A percentile compares a stretch with the other conserved stretches of the same genome.
These are phyloP conservation scores for Hyles vespertilio DNA, from an alignment of 1,140 invertebrate species.

Conservation along the genomic window DNA sequence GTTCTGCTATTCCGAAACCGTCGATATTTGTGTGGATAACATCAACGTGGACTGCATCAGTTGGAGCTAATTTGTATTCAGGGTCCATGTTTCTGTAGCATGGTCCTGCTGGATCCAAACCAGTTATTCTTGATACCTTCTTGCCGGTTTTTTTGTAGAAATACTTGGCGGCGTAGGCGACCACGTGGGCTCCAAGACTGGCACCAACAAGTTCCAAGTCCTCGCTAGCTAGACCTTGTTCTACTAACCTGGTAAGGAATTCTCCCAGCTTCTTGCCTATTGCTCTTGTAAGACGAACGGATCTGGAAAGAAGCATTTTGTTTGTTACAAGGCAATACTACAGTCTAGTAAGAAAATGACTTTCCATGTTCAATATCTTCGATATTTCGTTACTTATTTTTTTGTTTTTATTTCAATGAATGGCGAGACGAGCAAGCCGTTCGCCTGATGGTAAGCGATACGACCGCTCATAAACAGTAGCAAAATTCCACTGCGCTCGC, in stretches of 20 bases:
- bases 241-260: slow-evolving; percentile 43
- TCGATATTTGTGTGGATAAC: slow-evolving; percentile 84
- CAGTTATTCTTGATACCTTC: slow-evolving; percentile 77
- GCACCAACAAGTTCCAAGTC: slow-evolving; percentile 54
- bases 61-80: slow-evolving; percentile 71
- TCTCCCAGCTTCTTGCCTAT: slow-evolving; percentile 55
- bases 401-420: too few relatives aligned
- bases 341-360: too few relatives aligned
- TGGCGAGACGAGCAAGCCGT: too few relatives aligned
- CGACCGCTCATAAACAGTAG: too few relatives aligned
- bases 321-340: too few relatives aligned
- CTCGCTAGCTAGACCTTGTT: slow-evolving; percentile 43
- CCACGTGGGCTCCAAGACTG: slow-evolving; percentile 54
- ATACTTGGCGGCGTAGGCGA: slow-evolving; percentile 44
- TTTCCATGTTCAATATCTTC: too few relatives aligned
- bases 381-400: too few relatives aligned
- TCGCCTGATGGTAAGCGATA: too few relatives aligned
- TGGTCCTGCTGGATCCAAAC: slow-evolving; percentile 81
- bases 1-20: slow-evolving; percentile 81
- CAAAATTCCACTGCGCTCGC: too few relatives aligned
- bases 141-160: slow-evolving; percentile 43
- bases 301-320: slow-evolving; percentile 32
- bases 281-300: slow-evolving; percentile 42
- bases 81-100: slow-evolving; percentile 74
- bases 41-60: slow-evolving; percentile 78